These are phyloP conservation scores for Scartelaos histophorus DNA, from an alignment of 2,113 vertebrate genomes.

Conservation along the genomic window DNA sequence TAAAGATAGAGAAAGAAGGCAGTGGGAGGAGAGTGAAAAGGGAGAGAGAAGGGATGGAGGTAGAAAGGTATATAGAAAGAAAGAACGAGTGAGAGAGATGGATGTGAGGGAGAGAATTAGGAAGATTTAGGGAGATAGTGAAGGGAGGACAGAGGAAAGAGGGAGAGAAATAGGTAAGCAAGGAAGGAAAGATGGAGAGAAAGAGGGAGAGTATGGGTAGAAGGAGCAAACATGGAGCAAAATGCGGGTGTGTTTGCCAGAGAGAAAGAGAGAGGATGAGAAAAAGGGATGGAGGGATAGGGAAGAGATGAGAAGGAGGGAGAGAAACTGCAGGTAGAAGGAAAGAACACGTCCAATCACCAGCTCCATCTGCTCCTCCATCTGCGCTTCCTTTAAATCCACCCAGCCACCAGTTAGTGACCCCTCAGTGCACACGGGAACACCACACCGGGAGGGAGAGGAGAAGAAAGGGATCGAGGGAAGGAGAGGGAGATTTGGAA, in stretches of 20 bases:
- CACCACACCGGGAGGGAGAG: constrained; percentile 34
- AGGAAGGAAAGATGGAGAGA: neutral
- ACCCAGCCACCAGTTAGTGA: constrained; percentile 73
- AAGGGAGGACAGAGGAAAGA: neutral
- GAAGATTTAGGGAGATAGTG: neutral
- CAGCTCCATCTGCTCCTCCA: constrained; percentile 81
- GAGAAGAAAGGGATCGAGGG: neutral
- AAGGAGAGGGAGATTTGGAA: neutral
- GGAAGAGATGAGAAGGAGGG: constrained; percentile 10
- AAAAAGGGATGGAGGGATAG: too few species aligned
- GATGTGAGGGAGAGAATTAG: neutral
- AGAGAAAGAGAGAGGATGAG: neutral
- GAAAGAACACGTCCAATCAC: constrained; percentile 76
- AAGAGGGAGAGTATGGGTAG: neutral
- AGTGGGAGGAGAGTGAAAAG: neutral
- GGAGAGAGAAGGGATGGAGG: neutral
- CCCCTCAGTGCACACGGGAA: constrained; percentile 61
- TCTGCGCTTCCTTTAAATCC: constrained; percentile 80
- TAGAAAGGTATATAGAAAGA: neutral
- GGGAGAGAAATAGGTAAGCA: neutral
- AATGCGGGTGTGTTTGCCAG: too few species aligned
- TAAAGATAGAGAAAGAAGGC: too few species aligned
- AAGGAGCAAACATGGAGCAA: too few species aligned
- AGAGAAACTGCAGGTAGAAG: constrained; percentile 55
- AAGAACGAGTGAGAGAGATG: neutral